These are phyloP conservation scores for Cranoglanis bouderius DNA, from an alignment of 2,113 vertebrate genomes.

Conservation along the genomic window DNA sequence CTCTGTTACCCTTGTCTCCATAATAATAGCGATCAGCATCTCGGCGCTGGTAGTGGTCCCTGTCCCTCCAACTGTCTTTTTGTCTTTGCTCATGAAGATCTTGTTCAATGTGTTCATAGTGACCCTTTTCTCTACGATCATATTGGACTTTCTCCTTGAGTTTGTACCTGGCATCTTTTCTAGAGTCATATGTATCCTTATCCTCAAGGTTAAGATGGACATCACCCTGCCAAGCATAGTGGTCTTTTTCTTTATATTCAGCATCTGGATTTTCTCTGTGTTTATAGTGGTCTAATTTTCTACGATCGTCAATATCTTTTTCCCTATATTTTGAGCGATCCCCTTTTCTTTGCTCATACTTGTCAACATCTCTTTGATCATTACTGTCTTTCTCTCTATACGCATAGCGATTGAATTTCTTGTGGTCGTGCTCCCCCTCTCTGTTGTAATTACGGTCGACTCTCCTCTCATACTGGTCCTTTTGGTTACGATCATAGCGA, in stretches of 20 bases:
- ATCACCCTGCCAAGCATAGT: constrained; percentile 1
- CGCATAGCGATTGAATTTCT: constrained; percentile 51
- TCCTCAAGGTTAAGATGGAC: neutral
- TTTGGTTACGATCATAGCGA: neutral
- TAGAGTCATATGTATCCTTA: constrained; percentile 28
- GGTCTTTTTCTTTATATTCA: constrained; percentile 27
- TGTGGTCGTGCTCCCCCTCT: constrained; percentile 53
- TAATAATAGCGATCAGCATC: constrained; percentile 24
- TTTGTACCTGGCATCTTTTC: constrained; percentile 38
- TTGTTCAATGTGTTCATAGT: constrained; percentile 24
- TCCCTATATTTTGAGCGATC: constrained; percentile 48
- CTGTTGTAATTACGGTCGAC: constrained; percentile 16
- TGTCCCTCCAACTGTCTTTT: neutral
- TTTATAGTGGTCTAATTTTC: constrained; percentile 35
- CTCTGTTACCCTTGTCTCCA: constrained; percentile 20
- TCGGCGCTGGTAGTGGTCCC: constrained; percentile 26
- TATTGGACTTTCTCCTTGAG: constrained; percentile 20
- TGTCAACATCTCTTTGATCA: constrained; percentile 29
- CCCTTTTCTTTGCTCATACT: constrained; percentile 9
- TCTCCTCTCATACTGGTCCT: neutral
- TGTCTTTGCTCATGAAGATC: constrained; percentile 1
- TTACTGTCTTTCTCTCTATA: constrained; percentile 43
- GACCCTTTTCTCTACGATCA: constrained; percentile 26
- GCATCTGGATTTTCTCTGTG: neutral
- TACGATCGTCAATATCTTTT: constrained; percentile 39